Conservation (phyloP, 2,113 vertebrate genomes). For the Eretmochelys imbricata region DNA sequence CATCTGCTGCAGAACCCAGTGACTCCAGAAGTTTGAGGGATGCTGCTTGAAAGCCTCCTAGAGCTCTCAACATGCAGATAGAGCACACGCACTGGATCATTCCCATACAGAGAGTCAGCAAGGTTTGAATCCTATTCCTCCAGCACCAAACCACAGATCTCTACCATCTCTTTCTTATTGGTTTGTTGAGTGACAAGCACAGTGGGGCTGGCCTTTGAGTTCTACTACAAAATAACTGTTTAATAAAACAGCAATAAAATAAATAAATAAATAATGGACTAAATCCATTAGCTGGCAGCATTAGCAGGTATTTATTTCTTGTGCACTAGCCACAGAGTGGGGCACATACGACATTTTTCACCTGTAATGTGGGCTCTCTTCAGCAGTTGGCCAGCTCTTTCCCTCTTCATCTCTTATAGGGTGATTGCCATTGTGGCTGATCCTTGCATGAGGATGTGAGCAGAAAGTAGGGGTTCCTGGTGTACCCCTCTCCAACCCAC, state of each 20-base stretch:
- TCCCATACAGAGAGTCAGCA: neutral
- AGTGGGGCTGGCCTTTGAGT: neutral
- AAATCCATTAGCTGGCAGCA: neutral
- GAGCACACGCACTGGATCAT: neutral
- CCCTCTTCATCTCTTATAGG: neutral
- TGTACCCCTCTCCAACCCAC: neutral
- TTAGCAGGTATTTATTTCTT: neutral
- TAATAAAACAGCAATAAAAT: no score
- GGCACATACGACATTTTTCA: neutral
- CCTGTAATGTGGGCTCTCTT: neutral
- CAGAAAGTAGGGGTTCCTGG: neutral
- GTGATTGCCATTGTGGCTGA: neutral
- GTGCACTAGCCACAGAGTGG: neutral
- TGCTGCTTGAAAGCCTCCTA: neutral
- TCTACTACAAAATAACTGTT: neutral
- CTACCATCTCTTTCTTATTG: neutral
- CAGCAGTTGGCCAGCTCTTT: neutral
- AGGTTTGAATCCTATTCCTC: neutral
- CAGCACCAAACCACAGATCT: neutral
- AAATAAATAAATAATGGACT: neutral
- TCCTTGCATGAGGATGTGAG: neutral
- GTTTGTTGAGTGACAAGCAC: neutral
- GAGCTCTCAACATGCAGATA: neutral
- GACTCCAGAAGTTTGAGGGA: neutral
- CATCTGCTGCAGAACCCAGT: neutral